phyloP scores from a whole-genome alignment of 2,113 vertebrate species.

The Conger conger region DNA sequence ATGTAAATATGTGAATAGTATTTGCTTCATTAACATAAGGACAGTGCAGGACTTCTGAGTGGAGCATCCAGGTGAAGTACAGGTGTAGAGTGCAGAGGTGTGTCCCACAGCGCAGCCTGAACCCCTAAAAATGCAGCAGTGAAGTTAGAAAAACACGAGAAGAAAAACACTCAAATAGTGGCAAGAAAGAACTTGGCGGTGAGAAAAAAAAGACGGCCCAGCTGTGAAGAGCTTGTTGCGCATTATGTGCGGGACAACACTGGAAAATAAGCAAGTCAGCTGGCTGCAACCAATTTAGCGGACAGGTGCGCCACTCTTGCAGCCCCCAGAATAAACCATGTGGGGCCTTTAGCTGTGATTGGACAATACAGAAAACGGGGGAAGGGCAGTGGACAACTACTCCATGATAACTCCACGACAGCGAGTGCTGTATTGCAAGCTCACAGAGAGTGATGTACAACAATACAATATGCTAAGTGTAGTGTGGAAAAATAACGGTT shows the following conservation, averaged over 20 bases:
- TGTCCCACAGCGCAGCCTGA: not conserved
- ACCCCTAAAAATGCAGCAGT: too few relatives aligned
- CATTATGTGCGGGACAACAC: not conserved
- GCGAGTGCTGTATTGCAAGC: not conserved
- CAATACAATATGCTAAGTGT: not conserved
- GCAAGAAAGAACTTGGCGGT: too few relatives aligned
- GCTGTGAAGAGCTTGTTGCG: not conserved
- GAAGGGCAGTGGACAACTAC: not conserved
- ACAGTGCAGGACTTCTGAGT: not conserved
- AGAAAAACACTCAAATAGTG: too few relatives aligned
- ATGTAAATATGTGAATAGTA: not conserved
- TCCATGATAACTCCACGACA: not conserved
- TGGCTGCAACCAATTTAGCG: too few relatives aligned
- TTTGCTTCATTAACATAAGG: not conserved
- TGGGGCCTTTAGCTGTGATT: not conserved
- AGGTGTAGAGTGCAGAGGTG: not conserved
- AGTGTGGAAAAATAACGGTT: not conserved
- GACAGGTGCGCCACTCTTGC: not conserved
- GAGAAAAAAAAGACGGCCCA: not conserved
- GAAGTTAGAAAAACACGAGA: too few relatives aligned
- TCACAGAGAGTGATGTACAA: not conserved
- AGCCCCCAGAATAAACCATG: not conserved
- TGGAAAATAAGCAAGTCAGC: not conserved
- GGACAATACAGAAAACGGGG: not conserved
- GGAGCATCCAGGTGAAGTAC: not conserved